Evolutionary conservation across 1,140 invertebrate species (phyloP), one percentile per base, ranked within the genome.

Genomic region (Melipona quadrifasciata): DNA sequence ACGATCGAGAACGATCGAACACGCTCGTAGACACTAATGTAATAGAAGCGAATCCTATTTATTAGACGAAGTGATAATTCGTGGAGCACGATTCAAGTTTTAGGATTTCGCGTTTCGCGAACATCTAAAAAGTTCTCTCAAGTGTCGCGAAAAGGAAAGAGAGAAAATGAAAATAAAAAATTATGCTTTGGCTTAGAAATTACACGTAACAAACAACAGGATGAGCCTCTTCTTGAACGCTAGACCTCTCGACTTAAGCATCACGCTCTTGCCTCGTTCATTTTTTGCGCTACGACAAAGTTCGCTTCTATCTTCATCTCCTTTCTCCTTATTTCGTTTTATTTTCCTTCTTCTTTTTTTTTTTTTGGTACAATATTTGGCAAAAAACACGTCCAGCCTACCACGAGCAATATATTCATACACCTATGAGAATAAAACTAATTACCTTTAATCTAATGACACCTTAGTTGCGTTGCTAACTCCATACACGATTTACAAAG

Each of bases 401-500:
- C 57, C 87, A 77, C 78, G 84, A 85, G 83, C 83, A 58, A 75
- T 85, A 77, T 81, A 81, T 82, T 68, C 31, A 61, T 87, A 82
- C 82, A 89, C 51, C 82, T 79, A 89, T 34, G 76, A 64, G 85
- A 67, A 84, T 88, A 80, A 21, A 89, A 51, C 89, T 90, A 89
- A 58, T 79, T 90, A 80, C 58, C 57, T 86, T 89, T 87, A 90
- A 79, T 83, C 87, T 90, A 90, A 64, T 87, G 87, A 91, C 89
- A 91, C 84, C 68, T 89, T 80, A 81, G 67, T 74, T 86, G 70
- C 80, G 80, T 78, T 70, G 84, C 16, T 65, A 65, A 84, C 51
- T 75, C 64, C 72, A 27, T 73, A 86, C 74, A 47, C 77, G 72
- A 72, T 85, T 85, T 81, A 77, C 73, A 68, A 73, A 68, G 67